These are phyloP conservation scores for Bruchidius siliquastri DNA, from an alignment of 2,888 invertebrate species.

Conservation along the genomic window DNA sequence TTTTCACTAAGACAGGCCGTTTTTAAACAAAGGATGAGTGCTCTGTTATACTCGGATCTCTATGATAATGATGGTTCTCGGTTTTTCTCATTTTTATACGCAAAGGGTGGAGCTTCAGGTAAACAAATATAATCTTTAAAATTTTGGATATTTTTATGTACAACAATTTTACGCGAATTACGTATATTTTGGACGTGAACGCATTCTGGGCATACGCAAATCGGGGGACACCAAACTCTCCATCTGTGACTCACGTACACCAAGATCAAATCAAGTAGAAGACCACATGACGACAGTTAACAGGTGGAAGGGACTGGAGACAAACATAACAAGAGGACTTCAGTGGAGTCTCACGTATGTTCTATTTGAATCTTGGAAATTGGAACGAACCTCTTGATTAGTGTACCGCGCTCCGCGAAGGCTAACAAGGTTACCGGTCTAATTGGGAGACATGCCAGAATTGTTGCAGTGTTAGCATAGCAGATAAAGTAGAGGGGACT, in stretches of 20 bases:
- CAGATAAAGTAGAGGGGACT: neutral
- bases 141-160: no score
- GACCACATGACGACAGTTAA: neutral
- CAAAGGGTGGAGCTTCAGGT: no score
- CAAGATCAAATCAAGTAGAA: neutral
- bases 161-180: no score
- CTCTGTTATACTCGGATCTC: no score
- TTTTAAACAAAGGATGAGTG: no score
- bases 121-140: no score
- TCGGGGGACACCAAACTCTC: no score
- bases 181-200: no score
- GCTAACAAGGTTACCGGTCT: neutral
- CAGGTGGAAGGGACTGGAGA: neutral
- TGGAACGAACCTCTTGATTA: constrained; percentile 8
- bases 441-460: neutral
- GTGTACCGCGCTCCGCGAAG: neutral
- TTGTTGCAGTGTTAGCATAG: neutral
- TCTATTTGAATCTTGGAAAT: constrained; percentile 7
- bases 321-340: neutral
- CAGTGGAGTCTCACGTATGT: neutral
- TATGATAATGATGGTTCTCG: no score
- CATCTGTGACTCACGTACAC: neutral
- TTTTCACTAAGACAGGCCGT: no score
- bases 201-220: no score
- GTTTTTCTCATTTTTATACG: no score